Base-by-base conservation (phyloP, 1,140 invertebrate genomes). In the Melanaphis sacchari region DNA sequence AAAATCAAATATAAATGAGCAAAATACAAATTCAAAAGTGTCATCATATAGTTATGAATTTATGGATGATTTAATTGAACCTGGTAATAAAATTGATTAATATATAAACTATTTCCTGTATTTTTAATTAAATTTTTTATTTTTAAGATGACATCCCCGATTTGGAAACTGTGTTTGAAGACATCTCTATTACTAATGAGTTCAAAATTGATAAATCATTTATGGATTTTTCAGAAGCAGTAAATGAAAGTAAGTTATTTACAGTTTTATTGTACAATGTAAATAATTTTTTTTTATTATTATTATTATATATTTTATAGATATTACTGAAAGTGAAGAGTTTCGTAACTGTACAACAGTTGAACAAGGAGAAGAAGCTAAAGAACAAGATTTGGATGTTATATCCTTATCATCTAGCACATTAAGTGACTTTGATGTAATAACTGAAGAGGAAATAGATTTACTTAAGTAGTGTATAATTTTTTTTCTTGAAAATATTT, bases 391-490 rank as follows among this genome's bases (percentile, higher is more conserved):
- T 49, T 82, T 92, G 59, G 90, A 92, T 49, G 90, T 92, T 36
- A 92, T 92, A 92, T 92, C 90, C 26, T 49, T 92, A 24, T 92
- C 90, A 49, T 92, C 90, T 15, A 92, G 90, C 11, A 82, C 90
- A 92, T 82, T 92, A 82, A 92, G 90, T 92, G 90, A 92, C 36
- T 92, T 92, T 92, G 90, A 92, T 40, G 76, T 92, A 46, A 92
- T 92, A 82, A 81, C 90, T 49, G 90, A 92, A 11, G 90, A 92
- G n/a, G 90, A 92, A 92, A 92, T 92, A 54, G 81, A 92, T 92
- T 82, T 92, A 81, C 90, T 92, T 81, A 46, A 92, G n/a, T 82
- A 92, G 36, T 36, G 24, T 82, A 38, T n/a, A 26, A 6, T 54
- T 89, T 90, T 54, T 90, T 90, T 66, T 41, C 7, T 21, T 4